These are phyloP conservation scores for Cecidostiba fungosa DNA, from an alignment of 2,888 invertebrate species.

Conservation along the genomic window DNA sequence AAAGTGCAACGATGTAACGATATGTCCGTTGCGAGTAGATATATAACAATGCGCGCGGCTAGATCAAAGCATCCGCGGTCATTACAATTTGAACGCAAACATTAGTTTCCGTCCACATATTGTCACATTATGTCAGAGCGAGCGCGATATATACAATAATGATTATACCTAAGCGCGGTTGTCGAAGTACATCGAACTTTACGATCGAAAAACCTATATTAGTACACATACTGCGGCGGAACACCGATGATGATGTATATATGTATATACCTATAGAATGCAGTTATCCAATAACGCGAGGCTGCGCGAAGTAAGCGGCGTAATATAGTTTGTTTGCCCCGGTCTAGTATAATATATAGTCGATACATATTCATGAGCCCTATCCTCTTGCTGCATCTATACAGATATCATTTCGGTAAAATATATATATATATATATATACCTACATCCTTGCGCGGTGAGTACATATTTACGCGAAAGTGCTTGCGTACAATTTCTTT, in stretches of 20 bases:
- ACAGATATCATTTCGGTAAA: neutral
- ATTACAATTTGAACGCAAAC: neutral
- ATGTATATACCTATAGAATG: neutral
- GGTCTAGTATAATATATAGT: neutral
- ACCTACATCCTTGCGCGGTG: neutral
- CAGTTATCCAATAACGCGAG: neutral
- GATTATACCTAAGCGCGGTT: neutral
- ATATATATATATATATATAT: neutral
- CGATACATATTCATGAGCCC: constrained; percentile 1
- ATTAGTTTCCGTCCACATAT: neutral
- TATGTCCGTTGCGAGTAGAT: too few species aligned
- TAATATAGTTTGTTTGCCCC: neutral
- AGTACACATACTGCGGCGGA: neutral
- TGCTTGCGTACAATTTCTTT: neutral
- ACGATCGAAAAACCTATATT: constrained; percentile 5
- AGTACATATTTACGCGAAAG: neutral
- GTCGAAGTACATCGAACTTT: neutral
- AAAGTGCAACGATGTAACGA: too few species aligned
- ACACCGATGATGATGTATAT: neutral
- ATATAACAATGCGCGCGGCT: neutral
- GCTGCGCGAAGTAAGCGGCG: neutral
- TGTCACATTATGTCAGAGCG: neutral
- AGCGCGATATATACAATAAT: neutral
- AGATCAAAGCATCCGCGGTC: neutral
- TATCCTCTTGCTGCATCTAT: neutral